These are phyloP conservation scores for Archaeoteleia sp. DNA, from an alignment of 2,888 invertebrate species.

Conservation along the genomic window DNA sequence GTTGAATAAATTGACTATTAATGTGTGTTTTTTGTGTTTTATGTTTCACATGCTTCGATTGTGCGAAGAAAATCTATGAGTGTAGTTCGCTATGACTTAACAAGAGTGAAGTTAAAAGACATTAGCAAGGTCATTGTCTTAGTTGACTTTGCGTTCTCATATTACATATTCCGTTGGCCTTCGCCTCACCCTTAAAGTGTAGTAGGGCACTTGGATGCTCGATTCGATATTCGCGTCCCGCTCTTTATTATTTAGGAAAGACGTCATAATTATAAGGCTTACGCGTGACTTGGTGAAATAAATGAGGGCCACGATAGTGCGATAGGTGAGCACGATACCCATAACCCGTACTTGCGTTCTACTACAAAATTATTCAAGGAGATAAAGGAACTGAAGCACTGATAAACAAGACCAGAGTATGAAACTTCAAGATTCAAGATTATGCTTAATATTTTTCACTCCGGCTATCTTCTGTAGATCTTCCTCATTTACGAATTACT, in stretches of 20 bases:
- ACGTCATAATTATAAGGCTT: constrained; percentile 48
- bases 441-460: constrained; percentile 5
- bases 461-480: background rate
- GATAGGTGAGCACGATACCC: constrained; percentile 44
- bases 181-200: constrained; percentile 13
- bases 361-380: constrained; percentile 43
- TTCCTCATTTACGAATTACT: too few relatives aligned
- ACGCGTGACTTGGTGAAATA: constrained; percentile 56
- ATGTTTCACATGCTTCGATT: too few relatives aligned
- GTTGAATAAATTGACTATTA: too few relatives aligned
- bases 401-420: constrained; percentile 32
- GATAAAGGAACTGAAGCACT: constrained; percentile 49
- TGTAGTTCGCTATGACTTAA: too few relatives aligned
- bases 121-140: too few relatives aligned
- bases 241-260: constrained; percentile 51
- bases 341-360: constrained; percentile 39
- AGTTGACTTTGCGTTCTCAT: constrained; percentile 61
- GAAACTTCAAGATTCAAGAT: constrained; percentile 6
- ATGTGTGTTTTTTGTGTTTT: too few relatives aligned
- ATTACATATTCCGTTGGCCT: constrained; percentile 49
- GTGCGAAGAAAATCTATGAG: too few relatives aligned
- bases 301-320: constrained; percentile 51
- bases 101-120: too few relatives aligned
- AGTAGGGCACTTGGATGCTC: constrained; percentile 35
- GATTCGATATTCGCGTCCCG: constrained; percentile 33